Percentiles rank a stretch among this genome's conserved stretches.
phyloP scores from a whole-genome alignment of 2,888 invertebrate species.

The Oxycera nigricornis region DNA sequence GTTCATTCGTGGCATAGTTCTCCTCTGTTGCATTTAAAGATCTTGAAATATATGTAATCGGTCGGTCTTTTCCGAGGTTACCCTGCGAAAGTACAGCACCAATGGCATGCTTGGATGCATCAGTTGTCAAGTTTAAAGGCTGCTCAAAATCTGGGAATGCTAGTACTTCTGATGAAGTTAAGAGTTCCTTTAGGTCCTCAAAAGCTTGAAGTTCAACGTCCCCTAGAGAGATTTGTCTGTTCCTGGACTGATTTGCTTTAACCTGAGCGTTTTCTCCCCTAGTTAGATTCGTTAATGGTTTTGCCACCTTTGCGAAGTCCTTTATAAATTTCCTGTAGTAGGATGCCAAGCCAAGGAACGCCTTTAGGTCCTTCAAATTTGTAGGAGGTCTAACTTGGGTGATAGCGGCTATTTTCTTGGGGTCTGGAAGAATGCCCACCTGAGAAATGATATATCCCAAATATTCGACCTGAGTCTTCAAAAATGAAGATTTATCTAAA shows the following conservation, averaged over 20 bases:
- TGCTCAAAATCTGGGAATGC: constrained; percentile 22
- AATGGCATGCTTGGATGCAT: constrained; percentile 1
- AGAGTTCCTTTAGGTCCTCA: background rate
- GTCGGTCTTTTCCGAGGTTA: constrained; percentile 11
- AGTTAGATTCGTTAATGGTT: constrained; percentile 29
- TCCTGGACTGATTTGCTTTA: constrained; percentile 1
- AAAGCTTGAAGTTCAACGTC: background rate
- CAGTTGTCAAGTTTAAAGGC: constrained; percentile 7
- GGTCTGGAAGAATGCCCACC: constrained; percentile 21
- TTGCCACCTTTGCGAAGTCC: constrained; percentile 24
- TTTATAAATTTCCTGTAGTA: constrained; percentile 13
- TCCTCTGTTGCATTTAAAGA: constrained; percentile 25
- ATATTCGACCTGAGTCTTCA: constrained; percentile 22
- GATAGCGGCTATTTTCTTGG: constrained; percentile 33
- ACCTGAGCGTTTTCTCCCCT: constrained; percentile 26
- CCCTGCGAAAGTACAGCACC: constrained; percentile 7
- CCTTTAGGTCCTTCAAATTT: constrained; percentile 36
- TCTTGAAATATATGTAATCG: constrained; percentile 9
- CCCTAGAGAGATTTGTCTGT: background rate
- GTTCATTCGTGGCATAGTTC: constrained; percentile 9
- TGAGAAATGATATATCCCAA: constrained; percentile 28
- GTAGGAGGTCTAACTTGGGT: constrained; percentile 13
- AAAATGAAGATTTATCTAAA: constrained; percentile 15
- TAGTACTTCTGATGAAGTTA: constrained; percentile 22
- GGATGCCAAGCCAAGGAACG: constrained; percentile 35